Evolutionary conservation across 2,888 invertebrate species (phyloP).

Genomic region (Philonicus albiceps): DNA sequence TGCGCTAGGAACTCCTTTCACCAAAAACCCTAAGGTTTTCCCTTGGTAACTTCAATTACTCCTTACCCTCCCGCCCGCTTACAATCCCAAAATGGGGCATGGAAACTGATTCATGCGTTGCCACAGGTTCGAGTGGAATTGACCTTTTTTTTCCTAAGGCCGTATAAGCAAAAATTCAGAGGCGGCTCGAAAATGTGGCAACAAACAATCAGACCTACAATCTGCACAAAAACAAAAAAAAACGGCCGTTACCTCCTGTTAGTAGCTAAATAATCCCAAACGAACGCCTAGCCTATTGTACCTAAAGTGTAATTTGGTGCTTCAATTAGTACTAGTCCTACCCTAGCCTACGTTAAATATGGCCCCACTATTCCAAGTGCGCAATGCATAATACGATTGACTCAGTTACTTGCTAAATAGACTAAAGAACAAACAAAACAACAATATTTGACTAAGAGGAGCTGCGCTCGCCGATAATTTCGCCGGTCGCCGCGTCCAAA

Average conservation of each 20-base stretch:
- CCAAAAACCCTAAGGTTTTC: background rate
- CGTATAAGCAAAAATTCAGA: background rate
- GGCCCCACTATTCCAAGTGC: conserved; percentile 63
- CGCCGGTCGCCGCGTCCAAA: conserved; percentile 43
- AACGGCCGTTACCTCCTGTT: background rate
- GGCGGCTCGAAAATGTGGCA: background rate
- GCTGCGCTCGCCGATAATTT: conserved; percentile 27
- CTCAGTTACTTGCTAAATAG: conserved; percentile 20
- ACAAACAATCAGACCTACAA: background rate
- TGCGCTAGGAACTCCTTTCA: background rate
- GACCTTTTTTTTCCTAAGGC: background rate
- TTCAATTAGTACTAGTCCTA: conserved; percentile 32
- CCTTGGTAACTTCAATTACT: background rate
- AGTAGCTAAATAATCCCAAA: conserved; percentile 3
- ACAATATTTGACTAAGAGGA: conserved; percentile 26
- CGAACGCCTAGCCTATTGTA: conserved; percentile 18
- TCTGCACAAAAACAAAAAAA: background rate
- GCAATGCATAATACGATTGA: conserved; percentile 32
- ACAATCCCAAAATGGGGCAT: background rate
- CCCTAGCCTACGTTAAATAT: conserved; percentile 54
- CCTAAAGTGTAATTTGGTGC: conserved; percentile 42
- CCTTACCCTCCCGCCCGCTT: background rate
- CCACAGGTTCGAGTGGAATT: background rate
- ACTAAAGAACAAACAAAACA: conserved; percentile 21
- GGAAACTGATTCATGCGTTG: background rate